Evolutionary conservation across 2,888 invertebrate genomes (phyloP).

Genomic region (Alviniconcha strummeri): DNA sequence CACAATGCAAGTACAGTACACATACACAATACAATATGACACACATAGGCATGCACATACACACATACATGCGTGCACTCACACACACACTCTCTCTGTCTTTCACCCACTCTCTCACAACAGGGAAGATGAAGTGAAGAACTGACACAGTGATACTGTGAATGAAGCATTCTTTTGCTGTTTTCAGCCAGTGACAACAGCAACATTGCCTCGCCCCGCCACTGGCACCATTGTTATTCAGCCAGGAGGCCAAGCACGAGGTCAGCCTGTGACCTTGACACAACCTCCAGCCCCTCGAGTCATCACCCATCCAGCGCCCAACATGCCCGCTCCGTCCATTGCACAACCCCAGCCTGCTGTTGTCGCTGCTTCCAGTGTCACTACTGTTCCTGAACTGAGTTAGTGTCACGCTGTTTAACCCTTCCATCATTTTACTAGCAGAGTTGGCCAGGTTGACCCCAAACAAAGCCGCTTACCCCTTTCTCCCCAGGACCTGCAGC

Average conservation of each 20-base stretch:
- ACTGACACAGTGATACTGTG: no score
- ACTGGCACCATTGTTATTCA: conserved; percentile 56
- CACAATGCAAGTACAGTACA: no score
- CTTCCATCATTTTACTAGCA: not conserved
- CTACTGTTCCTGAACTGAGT: conserved; percentile 14
- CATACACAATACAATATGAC: not conserved
- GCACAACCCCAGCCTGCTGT: conserved; percentile 33
- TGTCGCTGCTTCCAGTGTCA: conserved; percentile 4
- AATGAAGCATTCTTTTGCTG: no score
- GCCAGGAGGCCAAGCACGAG: conserved; percentile 45
- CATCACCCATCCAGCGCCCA: conserved; percentile 34
- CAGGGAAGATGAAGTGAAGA: not conserved
- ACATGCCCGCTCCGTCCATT: conserved; percentile 41
- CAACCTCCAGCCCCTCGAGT: conserved; percentile 39
- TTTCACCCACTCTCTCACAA: not conserved
- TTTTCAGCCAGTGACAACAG: not conserved
- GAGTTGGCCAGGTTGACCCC: not conserved
- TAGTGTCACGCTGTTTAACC: not conserved
- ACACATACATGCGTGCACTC: not conserved
- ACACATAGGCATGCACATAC: not conserved
- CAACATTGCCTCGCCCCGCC: not conserved
- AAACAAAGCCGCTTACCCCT: no score
- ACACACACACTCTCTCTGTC: not conserved
- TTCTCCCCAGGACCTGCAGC: no score
- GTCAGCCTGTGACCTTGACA: conserved; percentile 47